Percentiles rank a stretch among this genome's conserved stretches.
These are phyloP conservation scores for Leptinotarsa rubiginosa DNA, from an alignment of 2,888 invertebrate species.

Conservation along the genomic window DNA sequence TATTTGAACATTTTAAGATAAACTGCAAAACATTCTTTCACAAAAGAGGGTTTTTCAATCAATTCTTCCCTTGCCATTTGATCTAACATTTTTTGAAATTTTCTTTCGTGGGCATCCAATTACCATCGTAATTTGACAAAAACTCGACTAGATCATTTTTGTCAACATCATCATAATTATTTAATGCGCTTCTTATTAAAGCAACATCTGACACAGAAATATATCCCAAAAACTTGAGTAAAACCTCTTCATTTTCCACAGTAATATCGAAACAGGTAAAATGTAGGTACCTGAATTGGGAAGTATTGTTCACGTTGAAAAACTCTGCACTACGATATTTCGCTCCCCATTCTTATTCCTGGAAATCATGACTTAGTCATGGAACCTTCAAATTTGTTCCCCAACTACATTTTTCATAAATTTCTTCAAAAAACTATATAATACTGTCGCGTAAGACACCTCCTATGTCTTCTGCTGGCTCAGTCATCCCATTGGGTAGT, in stretches of 20 bases:
- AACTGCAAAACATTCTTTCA: no score
- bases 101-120: slow-evolving; percentile 5
- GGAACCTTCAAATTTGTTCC: slow-evolving; percentile 34
- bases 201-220: no score
- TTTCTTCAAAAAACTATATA: slow-evolving; percentile 30
- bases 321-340: slow-evolving; percentile 29
- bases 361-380: slow-evolving; percentile 31
- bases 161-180: slow-evolving; percentile 2
- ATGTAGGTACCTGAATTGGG: slow-evolving; percentile 17
- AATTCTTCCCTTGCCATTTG: no score
- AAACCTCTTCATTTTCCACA: no score
- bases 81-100: slow-evolving; percentile 20
- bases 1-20: no score
- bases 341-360: slow-evolving; percentile 21
- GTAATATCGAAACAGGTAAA: no score
- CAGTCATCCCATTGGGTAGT: slow-evolving; percentile 16
- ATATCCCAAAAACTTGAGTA: no score
- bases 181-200: neutral
- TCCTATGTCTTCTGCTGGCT: slow-evolving; percentile 11
- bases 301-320: slow-evolving; percentile 27
- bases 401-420: slow-evolving; percentile 33
- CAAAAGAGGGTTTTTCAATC: no score
- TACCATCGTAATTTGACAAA: slow-evolving; percentile 13
- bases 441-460: slow-evolving; percentile 35
- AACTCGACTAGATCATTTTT: slow-evolving; percentile 4